Evolutionary conservation across 2,888 invertebrate genomes (phyloP).

Genomic region (Thyatira batis): DNA sequence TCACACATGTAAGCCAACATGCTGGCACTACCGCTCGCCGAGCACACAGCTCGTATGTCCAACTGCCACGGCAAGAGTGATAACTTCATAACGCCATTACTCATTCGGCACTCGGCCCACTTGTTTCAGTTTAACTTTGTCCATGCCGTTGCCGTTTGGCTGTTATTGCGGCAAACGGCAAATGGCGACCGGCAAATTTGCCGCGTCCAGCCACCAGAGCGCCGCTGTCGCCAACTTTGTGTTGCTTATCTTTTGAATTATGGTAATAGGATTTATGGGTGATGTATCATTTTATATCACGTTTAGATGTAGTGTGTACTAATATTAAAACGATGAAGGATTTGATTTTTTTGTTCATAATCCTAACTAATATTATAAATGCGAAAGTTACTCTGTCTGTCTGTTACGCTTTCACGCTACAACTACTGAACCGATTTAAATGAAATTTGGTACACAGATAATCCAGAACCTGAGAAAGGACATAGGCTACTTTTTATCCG

Average conservation of each 20-base stretch:
- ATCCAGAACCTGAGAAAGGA: no score
- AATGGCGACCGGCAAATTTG: neutral
- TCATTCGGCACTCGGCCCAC: slow-evolving; percentile 1
- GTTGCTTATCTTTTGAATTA: neutral
- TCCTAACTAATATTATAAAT: no score
- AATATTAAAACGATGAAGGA: no score
- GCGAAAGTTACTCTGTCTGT: no score
- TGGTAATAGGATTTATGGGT: slow-evolving; percentile 3
- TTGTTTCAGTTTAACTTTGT: slow-evolving; percentile 2
- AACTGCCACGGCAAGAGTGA: neutral
- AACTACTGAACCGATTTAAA: no score
- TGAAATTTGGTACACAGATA: no score
- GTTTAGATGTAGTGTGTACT: no score
- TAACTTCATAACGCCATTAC: slow-evolving; percentile 6
- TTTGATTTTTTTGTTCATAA: no score
- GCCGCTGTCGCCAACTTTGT: neutral
- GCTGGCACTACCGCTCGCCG: neutral
- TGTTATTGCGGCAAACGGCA: neutral
- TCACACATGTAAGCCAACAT: neutral
- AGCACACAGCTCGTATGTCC: neutral
- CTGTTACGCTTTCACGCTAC: no score
- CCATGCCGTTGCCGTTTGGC: neutral
- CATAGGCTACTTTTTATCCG: no score
- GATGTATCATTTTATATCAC: no score
- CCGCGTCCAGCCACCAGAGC: neutral